Evolutionary conservation across 2,113 vertebrate species (phyloP).

Genomic region (Bubo scandiacus): DNA sequence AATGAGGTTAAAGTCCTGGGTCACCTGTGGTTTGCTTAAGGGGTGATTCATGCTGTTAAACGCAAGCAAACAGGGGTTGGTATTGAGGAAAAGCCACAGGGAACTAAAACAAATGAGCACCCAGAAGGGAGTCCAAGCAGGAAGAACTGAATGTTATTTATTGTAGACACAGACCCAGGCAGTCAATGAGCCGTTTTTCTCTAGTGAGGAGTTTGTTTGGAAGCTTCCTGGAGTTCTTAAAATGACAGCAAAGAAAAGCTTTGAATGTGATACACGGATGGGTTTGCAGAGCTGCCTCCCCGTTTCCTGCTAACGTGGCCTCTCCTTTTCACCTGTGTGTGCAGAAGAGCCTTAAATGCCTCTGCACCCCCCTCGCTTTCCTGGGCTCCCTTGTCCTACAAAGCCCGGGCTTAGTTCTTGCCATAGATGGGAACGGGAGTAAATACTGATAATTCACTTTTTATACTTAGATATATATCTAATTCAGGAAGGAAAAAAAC

Average conservation of each 20-base stretch:
- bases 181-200: background rate
- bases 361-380: background rate
- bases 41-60: background rate
- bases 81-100: background rate
- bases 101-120: background rate
- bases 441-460: background rate
- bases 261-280: background rate
- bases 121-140: background rate
- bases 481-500: background rate
- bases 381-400: background rate
- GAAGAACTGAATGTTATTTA: background rate
- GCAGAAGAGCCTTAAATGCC: fast-evolving
- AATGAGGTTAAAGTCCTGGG: background rate
- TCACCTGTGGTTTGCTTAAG: background rate
- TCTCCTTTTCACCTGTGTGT: fast-evolving
- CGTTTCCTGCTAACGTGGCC: fast-evolving
- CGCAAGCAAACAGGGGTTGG: background rate
- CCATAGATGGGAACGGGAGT: fast-evolving
- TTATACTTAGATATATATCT: no score
- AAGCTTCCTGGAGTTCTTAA: background rate
- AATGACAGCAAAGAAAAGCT: background rate
- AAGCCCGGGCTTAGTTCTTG: background rate
- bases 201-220: background rate
- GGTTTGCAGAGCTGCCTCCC: background rate
- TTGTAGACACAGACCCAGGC: background rate